Base-by-base conservation (phyloP, 2,888 invertebrate genomes). In the Xestia rhomboidea region DNA sequence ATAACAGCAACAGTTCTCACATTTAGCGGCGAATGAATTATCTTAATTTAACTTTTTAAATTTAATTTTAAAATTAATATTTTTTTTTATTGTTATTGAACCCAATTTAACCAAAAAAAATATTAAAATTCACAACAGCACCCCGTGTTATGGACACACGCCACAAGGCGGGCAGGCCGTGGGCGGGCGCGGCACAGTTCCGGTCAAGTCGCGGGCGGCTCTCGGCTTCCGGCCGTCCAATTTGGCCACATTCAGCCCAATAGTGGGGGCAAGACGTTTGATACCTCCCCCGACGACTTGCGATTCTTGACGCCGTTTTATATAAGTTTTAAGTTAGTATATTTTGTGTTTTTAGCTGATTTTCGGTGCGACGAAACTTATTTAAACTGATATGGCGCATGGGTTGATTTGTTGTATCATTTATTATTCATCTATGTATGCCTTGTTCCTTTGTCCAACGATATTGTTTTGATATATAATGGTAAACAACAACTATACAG, bases 151-250 rank as follows among this genome's bases (percentile, higher is more conserved):
- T 92, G 96, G 93, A 93, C 81, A 92, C 90, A 80, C 54, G 73
- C 64, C 51, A 73, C 87, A 93, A 94, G 94, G 94, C 93, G 94
- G 93, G 93, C 89, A 88, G 91, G 87, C 80, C 91, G 91, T 91
- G 92, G 93, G 93, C 92, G 93, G 93, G 92, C 90, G 94, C 92
- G 91, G 89, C 90, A 89, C 91, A 93, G 94, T 96, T 96, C 96
- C 96, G 96, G 96, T 96, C 96, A 96, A 96, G 95, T 95, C 96
- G 95, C 95, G 96, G 96, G 93, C 94, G 94, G 93, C 92, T 91
- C 93, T 92, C 93, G 93, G 93, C 95, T 96, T 96, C 96, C 96
- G 96, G 90, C 91, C 93, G 92, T 93, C 94, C 96, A 96, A 96
- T 96, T 96, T 96, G 95, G 94, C 94, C 95, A 95, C 95, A 96